Percentiles rank a stretch among this genome's conserved stretches.
Conservation (phyloP, 2,113 vertebrate species). For the Lycocorax pyrrhopterus region DNA sequence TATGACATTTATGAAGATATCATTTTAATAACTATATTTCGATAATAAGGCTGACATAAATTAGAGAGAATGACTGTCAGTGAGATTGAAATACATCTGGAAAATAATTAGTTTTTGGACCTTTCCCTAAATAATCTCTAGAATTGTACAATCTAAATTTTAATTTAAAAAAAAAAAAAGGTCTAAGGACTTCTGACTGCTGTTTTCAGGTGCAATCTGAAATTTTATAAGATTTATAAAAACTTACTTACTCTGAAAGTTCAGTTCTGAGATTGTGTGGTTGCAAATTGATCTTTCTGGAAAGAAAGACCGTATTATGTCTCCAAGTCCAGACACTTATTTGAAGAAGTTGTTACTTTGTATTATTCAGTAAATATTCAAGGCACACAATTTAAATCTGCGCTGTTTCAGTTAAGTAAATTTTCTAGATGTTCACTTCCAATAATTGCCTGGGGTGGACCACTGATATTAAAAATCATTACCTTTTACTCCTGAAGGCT, state of each 20-base stretch:
- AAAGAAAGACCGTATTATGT: not conserved
- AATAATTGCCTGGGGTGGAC: not conserved
- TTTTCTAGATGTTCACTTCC: not conserved
- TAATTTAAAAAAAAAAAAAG: not conserved
- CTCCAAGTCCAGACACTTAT: not conserved
- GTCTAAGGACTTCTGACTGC: not conserved
- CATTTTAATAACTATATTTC: not conserved
- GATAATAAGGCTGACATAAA: not conserved
- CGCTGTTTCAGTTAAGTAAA: not conserved
- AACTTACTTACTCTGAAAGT: not conserved
- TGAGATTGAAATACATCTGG: not conserved
- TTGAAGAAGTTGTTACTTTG: not conserved
- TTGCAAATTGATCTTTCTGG: not conserved
- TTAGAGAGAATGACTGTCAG: not conserved
- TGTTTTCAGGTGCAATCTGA: not conserved
- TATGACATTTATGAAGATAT: not conserved
- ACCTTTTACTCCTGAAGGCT: not conserved
- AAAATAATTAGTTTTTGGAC: not conserved
- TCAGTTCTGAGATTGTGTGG: not conserved
- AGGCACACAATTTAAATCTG: not conserved
- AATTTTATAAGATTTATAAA: not conserved
- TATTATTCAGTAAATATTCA: conserved; percentile 1
- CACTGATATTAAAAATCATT: not conserved
- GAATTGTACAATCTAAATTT: not conserved
- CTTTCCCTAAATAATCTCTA: not conserved